Evolutionary conservation across 2,797 vertebrate genomes (phyloP).

Genomic region (Alectoris magna): DNA sequence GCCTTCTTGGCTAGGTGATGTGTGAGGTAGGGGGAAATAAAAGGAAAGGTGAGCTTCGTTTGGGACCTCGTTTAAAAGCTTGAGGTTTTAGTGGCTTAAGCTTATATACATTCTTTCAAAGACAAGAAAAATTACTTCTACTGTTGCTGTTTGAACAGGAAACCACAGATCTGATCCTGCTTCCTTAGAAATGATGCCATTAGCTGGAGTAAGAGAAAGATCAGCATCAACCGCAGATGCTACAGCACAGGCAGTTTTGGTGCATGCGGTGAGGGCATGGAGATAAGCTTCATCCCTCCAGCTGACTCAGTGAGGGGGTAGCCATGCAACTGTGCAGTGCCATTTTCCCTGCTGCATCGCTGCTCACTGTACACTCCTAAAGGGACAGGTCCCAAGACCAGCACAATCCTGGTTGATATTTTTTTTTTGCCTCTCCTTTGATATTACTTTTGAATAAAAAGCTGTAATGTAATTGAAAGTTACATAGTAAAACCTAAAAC

Average conservation of each 20-base stretch:
- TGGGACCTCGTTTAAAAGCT: neutral
- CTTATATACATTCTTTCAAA: neutral
- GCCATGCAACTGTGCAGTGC: fast-evolving
- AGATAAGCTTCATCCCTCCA: neutral
- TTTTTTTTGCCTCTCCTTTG: neutral
- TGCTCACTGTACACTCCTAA: neutral
- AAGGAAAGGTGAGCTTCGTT: neutral
- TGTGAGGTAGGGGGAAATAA: neutral
- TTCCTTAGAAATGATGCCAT: neutral
- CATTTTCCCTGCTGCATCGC: neutral
- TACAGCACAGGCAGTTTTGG: neutral
- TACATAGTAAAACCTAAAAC: neutral
- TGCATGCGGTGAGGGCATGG: neutral
- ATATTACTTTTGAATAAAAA: neutral
- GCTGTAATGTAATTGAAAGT: neutral
- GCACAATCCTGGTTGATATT: neutral
- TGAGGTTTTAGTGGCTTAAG: neutral
- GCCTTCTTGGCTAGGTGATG: neutral
- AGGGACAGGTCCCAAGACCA: neutral
- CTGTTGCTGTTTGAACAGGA: neutral
- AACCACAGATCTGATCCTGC: neutral
- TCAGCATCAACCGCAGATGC: neutral
- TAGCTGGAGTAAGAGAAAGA: neutral
- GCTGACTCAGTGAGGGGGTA: fast-evolving
- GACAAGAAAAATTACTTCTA: neutral